Evolutionary conservation across 2,797 vertebrate genomes (phyloP), one percentile per base, ranked within the genome.

Genomic region (Pipistrellus nathusii): DNA sequence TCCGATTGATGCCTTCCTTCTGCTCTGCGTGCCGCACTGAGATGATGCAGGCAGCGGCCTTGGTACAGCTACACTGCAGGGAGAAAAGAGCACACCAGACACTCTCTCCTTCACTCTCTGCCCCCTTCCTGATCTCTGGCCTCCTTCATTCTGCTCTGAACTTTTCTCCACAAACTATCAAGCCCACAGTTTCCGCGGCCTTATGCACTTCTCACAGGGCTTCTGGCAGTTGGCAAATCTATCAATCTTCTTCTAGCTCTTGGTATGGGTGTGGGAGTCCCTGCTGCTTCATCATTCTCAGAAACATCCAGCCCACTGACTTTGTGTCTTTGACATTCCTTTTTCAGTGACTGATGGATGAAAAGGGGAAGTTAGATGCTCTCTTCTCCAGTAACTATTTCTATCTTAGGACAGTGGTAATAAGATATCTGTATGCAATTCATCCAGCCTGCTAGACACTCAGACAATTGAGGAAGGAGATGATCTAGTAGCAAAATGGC

Each of bases 11-110:
- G 8, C 6, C 55, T 41, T 73, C 71, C 71, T 38, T 38, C 21
- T 7, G 1, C n/a, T 11, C 27, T 6, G 35, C 71, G 23, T 23
- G 35, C 18, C 17, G 6, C 8, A 0, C 11, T 3, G 3, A 0
- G 8, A 13, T 4, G 17, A 4, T 25, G 27, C 25, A 3, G 57
- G 46, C 3, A 11, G 23, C 4, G 48, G 17, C 8, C 38, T 27
- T 44, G 53, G 4, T 11, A 38, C 11, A 41, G 44, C 41, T 23
- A 17, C 30, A 32, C 25, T 18, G 13, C 32, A 0, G 32, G 20
- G 23, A 75, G 46, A 51, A 41, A 57, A 25, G 44, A n/a, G 18
- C 12, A 51, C n/a, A 44, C 20, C 53, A 18, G 13, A 35, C 27
- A 38, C 51, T 25, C 21, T 38, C 38, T 4, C 18, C 41, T 30